These are phyloP conservation scores for Circaetus cinerascens DNA, from an alignment of 2,113 vertebrate species.

Conservation along the genomic window DNA sequence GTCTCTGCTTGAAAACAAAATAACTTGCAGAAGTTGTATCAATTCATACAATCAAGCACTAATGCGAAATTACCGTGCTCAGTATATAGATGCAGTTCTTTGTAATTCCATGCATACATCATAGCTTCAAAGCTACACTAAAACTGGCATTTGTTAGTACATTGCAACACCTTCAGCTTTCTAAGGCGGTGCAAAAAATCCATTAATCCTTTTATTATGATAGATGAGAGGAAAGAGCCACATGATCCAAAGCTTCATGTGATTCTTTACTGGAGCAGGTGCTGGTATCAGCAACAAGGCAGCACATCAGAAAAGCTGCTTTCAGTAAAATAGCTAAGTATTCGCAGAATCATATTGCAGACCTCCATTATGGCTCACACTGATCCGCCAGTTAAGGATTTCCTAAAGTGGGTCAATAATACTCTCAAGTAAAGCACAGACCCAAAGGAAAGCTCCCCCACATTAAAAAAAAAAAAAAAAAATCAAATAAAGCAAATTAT, in stretches of 20 bases:
- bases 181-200: slow-evolving; percentile 11
- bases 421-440: background rate
- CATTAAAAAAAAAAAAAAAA: background rate
- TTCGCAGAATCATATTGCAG: background rate
- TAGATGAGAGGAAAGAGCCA: background rate
- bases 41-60: background rate
- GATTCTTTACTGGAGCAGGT: slow-evolving; percentile 4
- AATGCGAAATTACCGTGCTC: background rate
- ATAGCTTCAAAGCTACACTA: background rate
- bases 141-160: background rate
- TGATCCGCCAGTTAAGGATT: background rate
- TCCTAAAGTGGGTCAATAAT: slow-evolving; percentile 49
- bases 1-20: slow-evolving; percentile 14
- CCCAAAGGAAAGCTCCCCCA: background rate
- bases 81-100: slow-evolving; percentile 6
- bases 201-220: slow-evolving; percentile 38
- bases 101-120: slow-evolving; percentile 22
- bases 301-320: background rate
- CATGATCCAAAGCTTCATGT: slow-evolving; percentile 29
- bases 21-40: background rate
- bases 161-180: slow-evolving; percentile 48
- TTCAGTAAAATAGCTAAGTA: background rate
- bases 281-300: background rate
- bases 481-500: background rate
- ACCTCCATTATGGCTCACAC: background rate